Conservation (phyloP, 2,797 vertebrate genomes). For the Premnoplex brunnescens region DNA sequence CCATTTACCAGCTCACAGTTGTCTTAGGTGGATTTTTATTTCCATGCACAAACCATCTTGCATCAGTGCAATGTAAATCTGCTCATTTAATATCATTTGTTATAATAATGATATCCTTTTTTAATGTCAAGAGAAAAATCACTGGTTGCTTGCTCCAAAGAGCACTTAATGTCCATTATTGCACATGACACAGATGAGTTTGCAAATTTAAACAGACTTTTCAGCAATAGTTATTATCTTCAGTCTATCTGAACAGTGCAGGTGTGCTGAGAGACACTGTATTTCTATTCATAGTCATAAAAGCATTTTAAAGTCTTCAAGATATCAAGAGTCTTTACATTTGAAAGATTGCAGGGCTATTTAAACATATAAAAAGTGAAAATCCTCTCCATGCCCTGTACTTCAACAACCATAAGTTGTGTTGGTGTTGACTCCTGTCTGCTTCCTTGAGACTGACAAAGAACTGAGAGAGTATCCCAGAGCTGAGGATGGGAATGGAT, state of each 20-base stretch:
- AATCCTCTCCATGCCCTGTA: background rate
- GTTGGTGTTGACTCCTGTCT: background rate
- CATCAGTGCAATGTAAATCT: background rate
- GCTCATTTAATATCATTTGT: background rate
- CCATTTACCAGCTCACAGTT: background rate
- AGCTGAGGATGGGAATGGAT: background rate
- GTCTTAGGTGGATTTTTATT: background rate
- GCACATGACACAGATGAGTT: background rate
- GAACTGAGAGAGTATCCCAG: background rate
- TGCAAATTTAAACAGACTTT: slow-evolving; percentile 17
- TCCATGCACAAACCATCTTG: background rate
- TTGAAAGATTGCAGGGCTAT: background rate
- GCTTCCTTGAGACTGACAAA: background rate
- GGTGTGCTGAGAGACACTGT: background rate
- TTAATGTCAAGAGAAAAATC: slow-evolving; percentile 46
- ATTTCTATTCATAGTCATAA: background rate
- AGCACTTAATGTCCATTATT: slow-evolving; percentile 18
- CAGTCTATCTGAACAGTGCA: background rate
- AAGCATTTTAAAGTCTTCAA: background rate
- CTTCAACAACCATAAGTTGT: background rate
- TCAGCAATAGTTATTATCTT: background rate
- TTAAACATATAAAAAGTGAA: background rate
- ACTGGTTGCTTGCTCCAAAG: background rate
- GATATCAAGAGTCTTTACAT: background rate
- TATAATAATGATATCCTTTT: slow-evolving; percentile 1